Percentiles rank a stretch among this genome's conserved stretches.
These are phyloP conservation scores for Anticlea derivata DNA, from an alignment of 2,888 invertebrate species.

Conservation along the genomic window DNA sequence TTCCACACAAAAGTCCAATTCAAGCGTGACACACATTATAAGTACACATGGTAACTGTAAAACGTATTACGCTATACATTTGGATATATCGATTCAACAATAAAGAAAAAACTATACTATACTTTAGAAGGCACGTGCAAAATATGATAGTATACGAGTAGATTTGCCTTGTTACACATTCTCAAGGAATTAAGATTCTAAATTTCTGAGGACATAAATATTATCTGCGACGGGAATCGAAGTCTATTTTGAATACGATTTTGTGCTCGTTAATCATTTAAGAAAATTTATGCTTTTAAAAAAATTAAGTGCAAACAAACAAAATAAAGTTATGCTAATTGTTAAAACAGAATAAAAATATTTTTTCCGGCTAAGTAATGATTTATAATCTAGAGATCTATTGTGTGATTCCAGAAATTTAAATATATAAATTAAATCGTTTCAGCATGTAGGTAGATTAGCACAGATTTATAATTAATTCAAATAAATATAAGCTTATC, in stretches of 20 bases:
- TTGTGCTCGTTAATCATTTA: too few species aligned
- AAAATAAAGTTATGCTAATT: not conserved
- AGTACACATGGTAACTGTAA: slow-evolving; percentile 11
- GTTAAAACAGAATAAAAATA: not conserved
- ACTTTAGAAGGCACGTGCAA: too few species aligned
- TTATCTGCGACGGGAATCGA: too few species aligned
- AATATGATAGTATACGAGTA: too few species aligned
- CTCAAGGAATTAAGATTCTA: too few species aligned
- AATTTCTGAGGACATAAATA: too few species aligned
- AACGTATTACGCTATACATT: not conserved
- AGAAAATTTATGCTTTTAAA: too few species aligned
- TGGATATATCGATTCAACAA: not conserved
- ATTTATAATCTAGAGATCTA: slow-evolving; percentile 15
- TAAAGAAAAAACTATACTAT: too few species aligned
- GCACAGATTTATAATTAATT: slow-evolving; percentile 18
- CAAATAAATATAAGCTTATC: slow-evolving; percentile 10
- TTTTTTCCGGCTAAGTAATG: slow-evolving; percentile 7
- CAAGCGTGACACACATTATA: slow-evolving; percentile 30
- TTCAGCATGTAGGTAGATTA: slow-evolving; percentile 12
- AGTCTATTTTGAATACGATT: too few species aligned
- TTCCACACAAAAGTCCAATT: slow-evolving; percentile 42
- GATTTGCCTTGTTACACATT: too few species aligned
- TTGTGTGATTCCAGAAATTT: slow-evolving; percentile 12
- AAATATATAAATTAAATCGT: slow-evolving; percentile 13
- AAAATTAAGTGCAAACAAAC: too few species aligned